Conservation (phyloP, 2,797 vertebrate genomes). For the Gymnoscopelus braueri region DNA sequence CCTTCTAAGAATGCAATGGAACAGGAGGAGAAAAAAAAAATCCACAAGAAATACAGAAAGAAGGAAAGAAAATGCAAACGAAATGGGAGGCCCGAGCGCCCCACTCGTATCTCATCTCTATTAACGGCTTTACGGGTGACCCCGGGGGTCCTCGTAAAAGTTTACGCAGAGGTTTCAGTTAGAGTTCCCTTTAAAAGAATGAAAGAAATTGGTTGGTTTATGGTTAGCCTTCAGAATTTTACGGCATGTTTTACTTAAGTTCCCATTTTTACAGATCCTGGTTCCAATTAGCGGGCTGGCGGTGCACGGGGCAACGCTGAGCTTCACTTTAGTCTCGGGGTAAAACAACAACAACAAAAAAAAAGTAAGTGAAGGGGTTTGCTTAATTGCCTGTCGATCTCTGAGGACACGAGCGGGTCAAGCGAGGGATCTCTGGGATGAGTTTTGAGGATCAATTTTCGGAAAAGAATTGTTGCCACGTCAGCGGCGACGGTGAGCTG, state of each 20-base stretch:
- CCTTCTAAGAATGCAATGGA: slow-evolving; percentile 77
- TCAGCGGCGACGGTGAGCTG: slow-evolving; percentile 37
- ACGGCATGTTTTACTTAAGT: slow-evolving; percentile 90
- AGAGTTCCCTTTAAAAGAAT: slow-evolving; percentile 85
- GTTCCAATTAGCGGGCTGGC: slow-evolving; percentile 86
- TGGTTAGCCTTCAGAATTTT: slow-evolving; percentile 87
- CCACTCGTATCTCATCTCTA: slow-evolving; percentile 88
- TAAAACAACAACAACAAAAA: slow-evolving; percentile 46
- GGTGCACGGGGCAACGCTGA: slow-evolving; percentile 70
- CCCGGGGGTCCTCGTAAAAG: slow-evolving; percentile 88
- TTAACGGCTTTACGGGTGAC: slow-evolving; percentile 88
- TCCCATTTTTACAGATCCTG: slow-evolving; percentile 87
- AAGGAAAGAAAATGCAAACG: slow-evolving; percentile 67
- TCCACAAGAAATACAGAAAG: slow-evolving; percentile 27
- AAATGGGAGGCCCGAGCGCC: slow-evolving; percentile 85
- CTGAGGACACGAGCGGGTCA: slow-evolving; percentile 77
- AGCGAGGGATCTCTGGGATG: slow-evolving; percentile 61
- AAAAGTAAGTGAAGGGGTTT: slow-evolving; percentile 55
- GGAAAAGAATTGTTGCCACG: slow-evolving; percentile 58
- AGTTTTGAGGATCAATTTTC: slow-evolving; percentile 52
- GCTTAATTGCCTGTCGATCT: slow-evolving; percentile 79
- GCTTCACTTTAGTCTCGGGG: slow-evolving; percentile 71
- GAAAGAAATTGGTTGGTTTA: slow-evolving; percentile 89
- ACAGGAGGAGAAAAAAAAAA: slow-evolving; percentile 42
- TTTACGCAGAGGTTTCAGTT: slow-evolving; percentile 86